A percentile compares a stretch with the other conserved stretches of the same genome.
Conservation (phyloP, 2,797 vertebrate species). For the Argentina silus region DNA sequence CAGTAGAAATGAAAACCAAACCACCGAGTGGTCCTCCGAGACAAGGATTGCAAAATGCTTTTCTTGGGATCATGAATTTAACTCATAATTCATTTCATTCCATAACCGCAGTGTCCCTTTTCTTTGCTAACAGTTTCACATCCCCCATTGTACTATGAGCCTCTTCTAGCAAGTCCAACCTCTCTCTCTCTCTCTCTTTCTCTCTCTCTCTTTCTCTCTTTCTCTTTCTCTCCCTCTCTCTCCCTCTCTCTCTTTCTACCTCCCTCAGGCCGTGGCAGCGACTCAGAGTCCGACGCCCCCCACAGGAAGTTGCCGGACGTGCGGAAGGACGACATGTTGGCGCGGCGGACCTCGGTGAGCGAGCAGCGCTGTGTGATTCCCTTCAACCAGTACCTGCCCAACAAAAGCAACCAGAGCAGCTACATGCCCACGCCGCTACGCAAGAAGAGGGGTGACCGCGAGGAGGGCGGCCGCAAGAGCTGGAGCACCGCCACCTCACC, state of each 20-base stretch:
- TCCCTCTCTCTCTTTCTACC: background rate
- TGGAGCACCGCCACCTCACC: conserved; percentile 94
- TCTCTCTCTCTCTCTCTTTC: background rate
- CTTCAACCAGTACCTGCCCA: conserved; percentile 99
- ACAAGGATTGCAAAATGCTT: background rate
- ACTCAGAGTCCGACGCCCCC: conserved; percentile 91
- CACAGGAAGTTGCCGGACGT: conserved; percentile 92
- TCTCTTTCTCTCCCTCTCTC: conserved; percentile 1
- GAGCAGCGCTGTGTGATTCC: conserved; percentile 91
- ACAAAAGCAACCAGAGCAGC: conserved; percentile 92
- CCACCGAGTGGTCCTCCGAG: background rate
- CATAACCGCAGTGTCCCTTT: too few species aligned
- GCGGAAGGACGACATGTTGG: conserved; percentile 96
- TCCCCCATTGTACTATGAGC: too few species aligned
- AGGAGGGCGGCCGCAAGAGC: conserved; percentile 88
- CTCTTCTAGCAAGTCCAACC: too few species aligned
- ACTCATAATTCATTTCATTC: too few species aligned
- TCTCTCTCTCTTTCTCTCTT: conserved; percentile 7
- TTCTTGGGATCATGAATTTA: background rate
- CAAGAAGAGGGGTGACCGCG: conserved; percentile 84
- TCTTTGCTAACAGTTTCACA: too few species aligned
- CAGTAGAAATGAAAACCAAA: background rate
- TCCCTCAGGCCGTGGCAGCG: conserved; percentile 90
- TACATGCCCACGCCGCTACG: conserved; percentile 87
- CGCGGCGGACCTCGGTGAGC: conserved; percentile 88